Evolutionary conservation across 2,888 invertebrate species (phyloP).

Genomic region (Thalpophila matura): DNA sequence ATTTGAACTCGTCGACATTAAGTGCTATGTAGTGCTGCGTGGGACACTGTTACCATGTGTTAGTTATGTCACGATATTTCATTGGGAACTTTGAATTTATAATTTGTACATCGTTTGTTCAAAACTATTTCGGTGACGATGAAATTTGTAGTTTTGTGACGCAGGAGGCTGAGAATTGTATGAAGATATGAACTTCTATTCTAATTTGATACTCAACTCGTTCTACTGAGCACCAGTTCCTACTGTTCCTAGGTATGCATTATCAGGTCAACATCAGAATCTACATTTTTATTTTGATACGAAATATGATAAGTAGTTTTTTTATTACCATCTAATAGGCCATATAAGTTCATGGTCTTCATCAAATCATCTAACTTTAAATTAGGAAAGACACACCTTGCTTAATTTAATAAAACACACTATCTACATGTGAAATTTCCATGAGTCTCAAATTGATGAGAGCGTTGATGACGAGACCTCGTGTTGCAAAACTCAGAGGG

Average conservation of each 20-base stretch:
- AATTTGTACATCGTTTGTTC: not conserved
- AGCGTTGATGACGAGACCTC: not conserved
- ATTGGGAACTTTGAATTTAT: constrained; percentile 36
- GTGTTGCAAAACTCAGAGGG: not conserved
- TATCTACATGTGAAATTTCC: not conserved
- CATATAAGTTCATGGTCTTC: not conserved
- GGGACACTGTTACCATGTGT: constrained; percentile 45
- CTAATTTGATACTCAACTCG: not conserved
- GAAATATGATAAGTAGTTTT: not conserved
- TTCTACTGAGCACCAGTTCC: too few species aligned
- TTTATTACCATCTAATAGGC: not conserved
- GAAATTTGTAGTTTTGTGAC: not conserved
- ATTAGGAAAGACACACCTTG: not conserved
- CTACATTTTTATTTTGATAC: not conserved
- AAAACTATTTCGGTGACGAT: not conserved
- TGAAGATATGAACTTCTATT: not conserved
- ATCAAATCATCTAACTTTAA: not conserved
- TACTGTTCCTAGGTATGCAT: too few species aligned
- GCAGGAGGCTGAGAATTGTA: not conserved
- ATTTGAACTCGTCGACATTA: constrained; percentile 51
- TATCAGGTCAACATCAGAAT: not conserved
- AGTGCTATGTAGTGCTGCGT: constrained; percentile 41
- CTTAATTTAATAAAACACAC: not conserved
- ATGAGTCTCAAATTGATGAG: not conserved
- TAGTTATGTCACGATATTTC: constrained; percentile 53